A percentile compares a stretch with the other conserved stretches of the same genome.
Evolutionary conservation across 2,888 invertebrate species (phyloP).

Genomic region (Pedicia rivosa): DNA sequence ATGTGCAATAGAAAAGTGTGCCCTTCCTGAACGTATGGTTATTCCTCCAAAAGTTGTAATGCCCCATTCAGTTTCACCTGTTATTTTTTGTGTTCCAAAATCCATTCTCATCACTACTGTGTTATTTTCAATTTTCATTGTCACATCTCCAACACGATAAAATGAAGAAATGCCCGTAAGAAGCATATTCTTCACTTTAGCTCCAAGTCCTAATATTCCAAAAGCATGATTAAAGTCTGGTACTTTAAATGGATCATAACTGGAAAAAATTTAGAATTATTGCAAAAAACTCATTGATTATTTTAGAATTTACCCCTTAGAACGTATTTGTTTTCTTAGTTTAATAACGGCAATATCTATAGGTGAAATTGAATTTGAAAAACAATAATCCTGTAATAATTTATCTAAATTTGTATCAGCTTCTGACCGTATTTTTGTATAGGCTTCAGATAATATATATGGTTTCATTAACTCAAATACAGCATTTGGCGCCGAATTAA

Average conservation of each 20-base stretch:
- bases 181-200: slow-evolving; percentile 64
- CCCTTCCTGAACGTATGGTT: slow-evolving; percentile 51
- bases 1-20: slow-evolving; percentile 65
- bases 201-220: slow-evolving; percentile 50
- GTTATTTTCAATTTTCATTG: slow-evolving; percentile 53
- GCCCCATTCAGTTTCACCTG: slow-evolving; percentile 67
- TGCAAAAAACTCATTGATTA: too few relatives aligned
- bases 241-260: slow-evolving; percentile 62
- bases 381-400: slow-evolving; percentile 48
- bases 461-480: slow-evolving; percentile 81
- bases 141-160: slow-evolving; percentile 64
- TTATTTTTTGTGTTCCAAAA: slow-evolving; percentile 63
- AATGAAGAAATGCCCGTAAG: slow-evolving; percentile 65
- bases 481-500: slow-evolving; percentile 67
- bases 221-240: slow-evolving; percentile 55
- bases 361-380: slow-evolving; percentile 75
- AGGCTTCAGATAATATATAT: slow-evolving; percentile 61
- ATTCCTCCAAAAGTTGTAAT: slow-evolving; percentile 50
- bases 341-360: slow-evolving; percentile 69
- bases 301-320: too few relatives aligned
- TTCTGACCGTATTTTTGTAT: slow-evolving; percentile 52
- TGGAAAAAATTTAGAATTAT: too few relatives aligned
- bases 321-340: slow-evolving; percentile 48
- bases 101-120: slow-evolving; percentile 41
- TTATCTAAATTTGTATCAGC: slow-evolving; percentile 58